Evolutionary conservation across 1,140 invertebrate genomes (phyloP), one percentile per base, ranked within the genome.

Genomic region (Dreissena rostriformis): DNA sequence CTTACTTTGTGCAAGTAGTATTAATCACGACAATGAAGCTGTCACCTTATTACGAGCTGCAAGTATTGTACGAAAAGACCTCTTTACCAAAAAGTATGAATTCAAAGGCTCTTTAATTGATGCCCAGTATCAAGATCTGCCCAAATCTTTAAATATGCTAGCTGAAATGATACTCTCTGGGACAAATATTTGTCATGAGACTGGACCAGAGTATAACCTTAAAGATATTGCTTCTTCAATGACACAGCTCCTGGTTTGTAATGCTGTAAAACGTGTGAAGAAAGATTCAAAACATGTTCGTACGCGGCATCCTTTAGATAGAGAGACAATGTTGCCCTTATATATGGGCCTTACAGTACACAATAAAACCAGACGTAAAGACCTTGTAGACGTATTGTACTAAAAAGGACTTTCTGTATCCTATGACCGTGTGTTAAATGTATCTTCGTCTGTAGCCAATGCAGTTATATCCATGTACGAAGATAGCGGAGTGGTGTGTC

Each of bases 371-470:
- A 82, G 71, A 75, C 74, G 53, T 28, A 39, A 53, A 22, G 61
- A 72, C 5, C 57, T 75, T 63, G 53, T 82, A 19, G 39, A 74
- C 17, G 22, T 29, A 52, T 52, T 82, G 57, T 52, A 82, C 29
- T 28, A 52, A 1, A 57, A 75, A 39, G 80, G 57, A 2, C 39
- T 82, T 8, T 66, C 70, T 24, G 72, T 82, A 24, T 75, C 80
- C 28, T 82, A 82, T 68, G 63, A 74, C n/a, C 52, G 80, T 39
- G 80, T 82, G 49, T 51, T 82, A 4, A 39, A 75, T 15, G 51
- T 82, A 28, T 82, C 70, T 24, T 57, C 79, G 10, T 17, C 61
- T n/a, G 22, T 66, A n/a, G 79, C 55, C 28, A 72, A 75, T 75
- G 63, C 80, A 63, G 80, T 72, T 24, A 19, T 74, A 28, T 28